Base-by-base conservation (phyloP, 1,140 invertebrate species). In the Spodoptera litura region DNA sequence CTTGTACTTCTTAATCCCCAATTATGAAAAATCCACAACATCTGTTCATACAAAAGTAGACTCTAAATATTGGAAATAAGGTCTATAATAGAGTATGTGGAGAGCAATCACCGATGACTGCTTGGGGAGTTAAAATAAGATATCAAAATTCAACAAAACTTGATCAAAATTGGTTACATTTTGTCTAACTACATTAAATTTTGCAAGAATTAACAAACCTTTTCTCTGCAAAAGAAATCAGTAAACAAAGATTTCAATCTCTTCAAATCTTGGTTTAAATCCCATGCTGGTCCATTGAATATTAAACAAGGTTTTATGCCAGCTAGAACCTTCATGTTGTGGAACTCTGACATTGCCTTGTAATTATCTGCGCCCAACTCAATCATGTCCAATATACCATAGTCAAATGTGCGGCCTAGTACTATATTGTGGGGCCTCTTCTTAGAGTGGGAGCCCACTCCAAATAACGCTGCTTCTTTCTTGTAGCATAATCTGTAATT, bases 391-490 rank as follows among this genome's bases (percentile, higher is more conserved):
- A 99, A 94, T 35, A 99, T 91, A 62, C 97, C 97, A 86, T 97
- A 96, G 94, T 99, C 98, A 95, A 97, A 99, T 84, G 98, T 97
- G 83, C 99, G 95, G 3, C 98, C 98, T 78, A 99, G 92, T 49
- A 99, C 94, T 59, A 99, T 91, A 95, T 99, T 99, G 88, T 99
- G 96, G 2, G 99, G 99, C 25, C 98, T 95, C 92, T 99, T 99
- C 94, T 99, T 99, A 70, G 96, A 98, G 81, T 98, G 97, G n/a
- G 97, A 98, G 20, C 96, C 98, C 89, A 99, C 97, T 72, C 97
- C 95, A 95, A 99, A 99, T 35, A 99, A 91, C 2, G 98, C 96
- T 20, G 97, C 95, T 93, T 99, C 98, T 89, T 97, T 96, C 92
- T 99, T 99, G 85, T 96, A 96, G 31, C 97, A 96, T 85, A 99